Percentiles rank a stretch among this genome's conserved stretches.
Evolutionary conservation across 2,113 vertebrate species (phyloP).

Genomic region (Phalacrocorax aristotelis): DNA sequence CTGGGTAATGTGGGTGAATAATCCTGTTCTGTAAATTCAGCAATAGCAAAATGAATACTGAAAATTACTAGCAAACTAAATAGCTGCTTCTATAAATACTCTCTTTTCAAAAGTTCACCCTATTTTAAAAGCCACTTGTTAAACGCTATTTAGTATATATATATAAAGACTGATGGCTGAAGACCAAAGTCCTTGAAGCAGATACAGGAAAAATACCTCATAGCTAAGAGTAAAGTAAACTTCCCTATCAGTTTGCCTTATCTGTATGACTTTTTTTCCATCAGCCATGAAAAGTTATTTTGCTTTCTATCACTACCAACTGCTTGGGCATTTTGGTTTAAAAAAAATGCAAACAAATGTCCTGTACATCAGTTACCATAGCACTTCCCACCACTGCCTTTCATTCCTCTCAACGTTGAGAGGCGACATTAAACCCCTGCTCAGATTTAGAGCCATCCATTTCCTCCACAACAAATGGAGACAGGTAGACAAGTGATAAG

Average conservation of each 20-base stretch:
- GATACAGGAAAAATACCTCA: constrained; percentile 11
- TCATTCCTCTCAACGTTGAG: not conserved
- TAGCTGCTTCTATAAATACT: constrained; percentile 68
- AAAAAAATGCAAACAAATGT: not conserved
- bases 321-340: not conserved
- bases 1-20: constrained; percentile 63
- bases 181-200: constrained; percentile 47
- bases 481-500: not conserved
- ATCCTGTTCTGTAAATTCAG: constrained; percentile 53
- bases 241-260: not conserved
- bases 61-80: constrained; percentile 63
- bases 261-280: not conserved
- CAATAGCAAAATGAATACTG: constrained; percentile 55
- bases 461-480: not conserved
- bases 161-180: constrained; percentile 36
- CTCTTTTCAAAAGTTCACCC: constrained; percentile 43
- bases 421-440: not conserved
- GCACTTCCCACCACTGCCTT: not conserved
- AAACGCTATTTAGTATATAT: constrained; percentile 39
- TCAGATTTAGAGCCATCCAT: not conserved
- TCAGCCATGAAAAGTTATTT: not conserved
- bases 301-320: not conserved
- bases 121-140: constrained; percentile 63
- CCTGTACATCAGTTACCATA: not conserved
- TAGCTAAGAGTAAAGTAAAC: not conserved